Base-by-base conservation (phyloP, 1,140 invertebrate genomes). In the Triops cancriformis region DNA sequence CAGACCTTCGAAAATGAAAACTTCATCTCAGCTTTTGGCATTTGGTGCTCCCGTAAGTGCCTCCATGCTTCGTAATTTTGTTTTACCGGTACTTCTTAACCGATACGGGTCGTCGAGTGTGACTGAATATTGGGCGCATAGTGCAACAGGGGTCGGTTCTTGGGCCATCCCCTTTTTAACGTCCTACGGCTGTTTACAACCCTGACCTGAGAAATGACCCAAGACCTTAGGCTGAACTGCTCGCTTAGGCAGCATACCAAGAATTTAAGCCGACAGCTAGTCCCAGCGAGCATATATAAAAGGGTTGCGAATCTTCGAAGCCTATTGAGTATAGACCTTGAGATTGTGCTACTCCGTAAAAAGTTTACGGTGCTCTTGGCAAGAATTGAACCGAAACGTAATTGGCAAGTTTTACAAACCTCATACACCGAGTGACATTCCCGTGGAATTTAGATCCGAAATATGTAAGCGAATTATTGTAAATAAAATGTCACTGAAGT, bases 181-280 rank as follows among this genome's bases (percentile, higher is more conserved):
- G 6, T 64, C 51, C 51, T 64, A 64, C 51, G 51, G 51, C 51
- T 64, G 51, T 64, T 64, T 64, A n/a, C 23, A 64, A 64, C 51
- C 51, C 51, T 64, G 51, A 64, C 51, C 51, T 23, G 23, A 23
- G 51, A 23, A 64, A 23, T 64, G 51, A 64, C 51, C 51, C 51
- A 64, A 64, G 51, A 64, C 51, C 51, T 23, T 64, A 64, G 51
- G 51, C 51, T 12, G 51, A 64, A 64, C n/a, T 64, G 51, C 51
- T 64, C 10, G 51, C 51, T 64, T n/a, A 64, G 51, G 51, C 23
- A 23, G n/a, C 51, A 64, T 64, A 23, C 51, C 51, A n/a, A 64
- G 51, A 64, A 64, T 64, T 64, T 64, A 64, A 64, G 51, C 51
- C 51, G 51, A 23, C 23, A 64, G 51, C 51, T 64, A n/a, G 14